Percentiles rank a stretch among this genome's conserved stretches.
Conservation (phyloP, 2,113 vertebrate genomes). For the Mesocricetus auratus region DNA sequence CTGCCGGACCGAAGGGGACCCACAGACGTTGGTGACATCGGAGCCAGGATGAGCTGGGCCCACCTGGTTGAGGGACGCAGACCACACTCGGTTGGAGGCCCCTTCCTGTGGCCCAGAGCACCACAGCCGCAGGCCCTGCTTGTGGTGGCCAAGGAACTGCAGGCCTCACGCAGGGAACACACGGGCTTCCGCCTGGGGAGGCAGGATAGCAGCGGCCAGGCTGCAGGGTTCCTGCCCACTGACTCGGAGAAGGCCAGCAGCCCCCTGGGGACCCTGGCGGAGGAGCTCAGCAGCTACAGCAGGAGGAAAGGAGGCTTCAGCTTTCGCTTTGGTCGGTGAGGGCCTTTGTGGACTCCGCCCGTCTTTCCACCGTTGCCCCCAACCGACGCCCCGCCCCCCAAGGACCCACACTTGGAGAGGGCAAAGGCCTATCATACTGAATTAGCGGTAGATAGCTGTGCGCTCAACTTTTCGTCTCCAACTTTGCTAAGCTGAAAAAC, state of each 20-base stretch:
- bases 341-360: background rate
- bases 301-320: conserved; percentile 87
- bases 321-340: conserved; percentile 86
- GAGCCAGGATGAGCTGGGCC: background rate
- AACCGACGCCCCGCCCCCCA: no score
- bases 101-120: fast-evolving
- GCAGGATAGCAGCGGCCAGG: fast-evolving
- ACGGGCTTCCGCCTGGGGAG: conserved; percentile 52
- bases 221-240: fast-evolving
- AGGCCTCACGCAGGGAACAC: background rate
- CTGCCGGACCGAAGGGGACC: background rate
- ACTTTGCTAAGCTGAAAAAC: conserved; percentile 22
- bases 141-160: conserved; percentile 74
- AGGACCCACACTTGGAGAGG: fast-evolving
- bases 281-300: conserved; percentile 83
- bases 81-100: background rate
- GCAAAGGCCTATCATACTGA: fast-evolving
- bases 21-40: fast-evolving
- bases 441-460: background rate
- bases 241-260: conserved; percentile 52
- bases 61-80: fast-evolving
- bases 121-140: conserved; percentile 55
- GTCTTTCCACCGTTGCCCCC: background rate
- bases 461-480: background rate
- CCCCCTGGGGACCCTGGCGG: conserved; percentile 74